Evolutionary conservation across 1,140 invertebrate species (phyloP).

Genomic region (Pseudomyrmex pallidus): DNA sequence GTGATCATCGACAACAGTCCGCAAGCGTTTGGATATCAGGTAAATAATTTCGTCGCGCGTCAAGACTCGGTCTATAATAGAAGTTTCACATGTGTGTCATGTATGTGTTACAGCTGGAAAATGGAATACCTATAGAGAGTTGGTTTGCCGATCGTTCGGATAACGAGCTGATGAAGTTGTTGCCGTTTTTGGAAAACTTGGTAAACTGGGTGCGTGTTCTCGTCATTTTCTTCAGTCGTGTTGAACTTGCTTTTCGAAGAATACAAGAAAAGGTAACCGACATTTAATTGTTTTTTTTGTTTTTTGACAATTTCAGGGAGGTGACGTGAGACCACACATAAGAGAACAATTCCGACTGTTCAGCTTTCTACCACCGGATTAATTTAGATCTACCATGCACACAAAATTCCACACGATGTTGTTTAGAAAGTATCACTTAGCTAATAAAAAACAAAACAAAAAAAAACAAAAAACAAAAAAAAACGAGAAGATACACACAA

Average conservation of each 20-base stretch:
- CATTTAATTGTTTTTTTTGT: no score
- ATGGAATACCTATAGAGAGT: conserved; percentile 98
- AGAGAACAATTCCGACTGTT: conserved; percentile 95
- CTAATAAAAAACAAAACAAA: conserved; percentile 11
- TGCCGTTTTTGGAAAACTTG: conserved; percentile 97
- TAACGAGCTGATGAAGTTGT: conserved; percentile 95
- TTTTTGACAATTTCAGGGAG: conserved; percentile 87
- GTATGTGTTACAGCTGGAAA: conserved; percentile 92
- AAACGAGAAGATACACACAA: background rate
- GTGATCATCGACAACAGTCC: conserved; percentile 97
- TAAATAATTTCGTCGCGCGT: conserved; percentile 78
- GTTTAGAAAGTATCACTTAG: conserved; percentile 23
- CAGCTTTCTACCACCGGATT: conserved; percentile 94
- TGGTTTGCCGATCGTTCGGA: conserved; percentile 98
- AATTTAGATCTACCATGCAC: conserved; percentile 78
- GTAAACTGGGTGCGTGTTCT: conserved; percentile 88
- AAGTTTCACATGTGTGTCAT: conserved; percentile 36
- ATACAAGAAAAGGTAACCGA: no score
- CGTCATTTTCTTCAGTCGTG: conserved; percentile 4
- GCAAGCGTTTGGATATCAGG: conserved; percentile 96
- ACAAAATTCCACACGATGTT: conserved; percentile 56
- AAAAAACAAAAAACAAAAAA: background rate
- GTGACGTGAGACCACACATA: conserved; percentile 96
- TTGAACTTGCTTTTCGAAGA: background rate
- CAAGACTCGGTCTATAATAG: no score